Percentiles rank a stretch among this genome's conserved stretches.
These are phyloP conservation scores for Xiphydria camelus DNA, from an alignment of 2,888 invertebrate genomes.

Conservation along the genomic window DNA sequence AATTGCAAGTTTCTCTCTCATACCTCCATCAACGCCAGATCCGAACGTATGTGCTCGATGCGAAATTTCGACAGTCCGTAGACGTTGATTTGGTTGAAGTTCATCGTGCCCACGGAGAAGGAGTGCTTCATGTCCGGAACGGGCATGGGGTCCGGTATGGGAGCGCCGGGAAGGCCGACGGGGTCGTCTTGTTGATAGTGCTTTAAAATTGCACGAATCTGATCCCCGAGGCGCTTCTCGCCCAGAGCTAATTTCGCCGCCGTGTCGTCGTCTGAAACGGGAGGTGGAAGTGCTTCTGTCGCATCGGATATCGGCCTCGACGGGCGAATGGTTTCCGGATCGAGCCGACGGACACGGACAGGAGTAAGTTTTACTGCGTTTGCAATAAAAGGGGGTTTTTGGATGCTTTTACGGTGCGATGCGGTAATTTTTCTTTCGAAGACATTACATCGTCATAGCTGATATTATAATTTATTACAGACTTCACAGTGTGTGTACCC, in stretches of 20 bases:
- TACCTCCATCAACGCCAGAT: slow-evolving; percentile 77
- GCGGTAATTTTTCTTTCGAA: too few species aligned
- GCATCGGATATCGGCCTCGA: too few species aligned
- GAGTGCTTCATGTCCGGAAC: slow-evolving; percentile 77
- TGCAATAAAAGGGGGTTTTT: too few species aligned
- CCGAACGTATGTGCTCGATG: slow-evolving; percentile 70
- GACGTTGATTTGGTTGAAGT: slow-evolving; percentile 72
- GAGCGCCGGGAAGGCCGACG: slow-evolving; percentile 76
- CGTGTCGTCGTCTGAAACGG: slow-evolving; percentile 36
- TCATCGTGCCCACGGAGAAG: slow-evolving; percentile 70
- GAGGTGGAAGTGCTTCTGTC: too few species aligned
- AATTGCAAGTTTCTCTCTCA: slow-evolving; percentile 13
- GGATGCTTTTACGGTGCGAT: too few species aligned
- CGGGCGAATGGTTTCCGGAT: too few species aligned
- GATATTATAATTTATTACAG: too few species aligned
- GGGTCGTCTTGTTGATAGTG: slow-evolving; percentile 83
- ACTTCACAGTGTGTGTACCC: too few species aligned
- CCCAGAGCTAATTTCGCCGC: slow-evolving; percentile 54
- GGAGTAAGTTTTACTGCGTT: too few species aligned
- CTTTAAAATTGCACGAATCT: slow-evolving; percentile 70
- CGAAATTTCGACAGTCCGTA: slow-evolving; percentile 80
- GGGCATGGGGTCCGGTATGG: slow-evolving; percentile 79
- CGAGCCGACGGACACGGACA: too few species aligned
- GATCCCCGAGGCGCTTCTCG: slow-evolving; percentile 73
- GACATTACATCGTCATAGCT: too few species aligned